Conservation (phyloP, 2,797 vertebrate species). For the Sandelia bainsii region DNA sequence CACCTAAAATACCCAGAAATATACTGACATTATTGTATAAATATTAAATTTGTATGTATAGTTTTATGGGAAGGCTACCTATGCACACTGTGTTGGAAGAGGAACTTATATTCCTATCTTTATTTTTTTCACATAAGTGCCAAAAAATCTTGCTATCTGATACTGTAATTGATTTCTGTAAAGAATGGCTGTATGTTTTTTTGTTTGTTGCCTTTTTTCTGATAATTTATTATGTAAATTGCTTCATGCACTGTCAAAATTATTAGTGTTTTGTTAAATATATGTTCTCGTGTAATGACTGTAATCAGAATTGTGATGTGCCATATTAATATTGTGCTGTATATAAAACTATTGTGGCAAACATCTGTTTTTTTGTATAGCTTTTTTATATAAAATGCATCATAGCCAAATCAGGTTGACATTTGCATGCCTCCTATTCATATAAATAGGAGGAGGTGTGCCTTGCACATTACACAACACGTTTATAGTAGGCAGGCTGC, state of each 20-base stretch:
- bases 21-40: conserved; percentile 54
- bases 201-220: conserved; percentile 26
- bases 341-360: conserved; percentile 58
- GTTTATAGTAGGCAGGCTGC: background rate
- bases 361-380: conserved; percentile 11
- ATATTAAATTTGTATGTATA: conserved; percentile 69
- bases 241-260: conserved; percentile 65
- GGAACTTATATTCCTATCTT: conserved; percentile 31
- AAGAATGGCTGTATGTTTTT: conserved; percentile 43
- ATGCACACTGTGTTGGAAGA: conserved; percentile 63
- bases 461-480: conserved; percentile 13
- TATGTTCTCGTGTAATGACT: conserved; percentile 56
- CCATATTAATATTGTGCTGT: conserved; percentile 54
- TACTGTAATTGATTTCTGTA: conserved; percentile 61
- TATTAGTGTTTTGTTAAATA: conserved; percentile 54
- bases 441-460: too few species aligned
- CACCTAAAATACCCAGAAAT: conserved; percentile 39
- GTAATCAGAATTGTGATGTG: conserved; percentile 55
- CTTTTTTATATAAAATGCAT: background rate
- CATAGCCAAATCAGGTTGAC: background rate
- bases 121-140: conserved; percentile 71
- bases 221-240: conserved; percentile 78
- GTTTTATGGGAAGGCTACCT: conserved; percentile 69
- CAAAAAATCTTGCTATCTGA: conserved; percentile 64
- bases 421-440: background rate